These are phyloP conservation scores for Phengaris arion DNA, from an alignment of 2,888 invertebrate species.

Conservation along the genomic window DNA sequence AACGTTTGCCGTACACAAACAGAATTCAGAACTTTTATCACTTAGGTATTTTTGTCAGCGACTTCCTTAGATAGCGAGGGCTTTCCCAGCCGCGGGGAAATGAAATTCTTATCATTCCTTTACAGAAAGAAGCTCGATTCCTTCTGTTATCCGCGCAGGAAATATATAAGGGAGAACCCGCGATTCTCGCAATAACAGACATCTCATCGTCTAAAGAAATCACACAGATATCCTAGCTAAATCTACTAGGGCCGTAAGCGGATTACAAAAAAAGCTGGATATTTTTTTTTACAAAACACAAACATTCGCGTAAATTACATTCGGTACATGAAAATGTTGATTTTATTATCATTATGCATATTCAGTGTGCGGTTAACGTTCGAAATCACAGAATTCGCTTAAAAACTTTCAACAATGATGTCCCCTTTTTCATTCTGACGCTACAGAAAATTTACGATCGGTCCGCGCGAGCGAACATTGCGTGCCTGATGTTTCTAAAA, in stretches of 20 bases:
- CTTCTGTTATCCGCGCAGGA: conserved; percentile 73
- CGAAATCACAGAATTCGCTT: conserved; percentile 62
- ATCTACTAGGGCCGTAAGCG: conserved; percentile 45
- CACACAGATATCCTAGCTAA: conserved; percentile 54
- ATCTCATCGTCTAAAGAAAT: conserved; percentile 70
- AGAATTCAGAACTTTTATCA: conserved; percentile 72
- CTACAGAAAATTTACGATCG: conserved; percentile 75
- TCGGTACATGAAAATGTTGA: conserved; percentile 34
- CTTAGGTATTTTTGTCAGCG: conserved; percentile 74
- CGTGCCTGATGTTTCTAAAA: conserved; percentile 78
- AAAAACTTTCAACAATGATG: conserved; percentile 76
- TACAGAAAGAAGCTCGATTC: conserved; percentile 69
- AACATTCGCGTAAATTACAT: conserved; percentile 22
- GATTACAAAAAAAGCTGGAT: conserved; percentile 20
- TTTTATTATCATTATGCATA: conserved; percentile 54
- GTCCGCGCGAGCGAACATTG: conserved; percentile 67
- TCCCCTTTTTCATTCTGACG: conserved; percentile 77
- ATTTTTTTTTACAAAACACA: conserved; percentile 18
- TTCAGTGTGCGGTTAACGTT: conserved; percentile 53
- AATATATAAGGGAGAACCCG: conserved; percentile 65
- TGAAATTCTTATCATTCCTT: conserved; percentile 79
- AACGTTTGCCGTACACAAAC: conserved; percentile 58
- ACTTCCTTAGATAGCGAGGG: conserved; percentile 73
- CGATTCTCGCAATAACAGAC: conserved; percentile 62
- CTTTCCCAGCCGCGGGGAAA: conserved; percentile 72